Percentiles rank a stretch among this genome's conserved stretches.
Evolutionary conservation across 2,113 vertebrate genomes (phyloP).

Genomic region (Leucopsar rothschildi): DNA sequence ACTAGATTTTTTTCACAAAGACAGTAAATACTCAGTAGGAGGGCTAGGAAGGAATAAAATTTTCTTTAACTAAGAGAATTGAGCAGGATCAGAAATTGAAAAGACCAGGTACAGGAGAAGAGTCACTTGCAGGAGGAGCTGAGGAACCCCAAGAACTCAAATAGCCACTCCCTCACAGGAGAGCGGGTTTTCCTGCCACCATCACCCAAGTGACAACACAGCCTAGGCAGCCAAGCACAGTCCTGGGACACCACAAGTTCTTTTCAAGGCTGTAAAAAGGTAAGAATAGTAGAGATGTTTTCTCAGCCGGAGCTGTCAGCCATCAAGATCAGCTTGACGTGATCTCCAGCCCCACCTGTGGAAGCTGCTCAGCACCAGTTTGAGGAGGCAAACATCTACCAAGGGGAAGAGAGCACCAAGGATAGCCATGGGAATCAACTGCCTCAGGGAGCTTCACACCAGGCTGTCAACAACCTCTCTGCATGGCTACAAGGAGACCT

Average conservation of each 20-base stretch:
- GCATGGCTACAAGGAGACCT: neutral
- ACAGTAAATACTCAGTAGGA: neutral
- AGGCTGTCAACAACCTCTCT: neutral
- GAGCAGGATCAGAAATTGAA: neutral
- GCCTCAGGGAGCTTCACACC: neutral
- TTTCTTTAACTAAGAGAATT: neutral
- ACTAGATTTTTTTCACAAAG: neutral
- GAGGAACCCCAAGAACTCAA: neutral
- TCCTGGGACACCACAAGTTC: neutral
- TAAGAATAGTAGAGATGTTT: neutral
- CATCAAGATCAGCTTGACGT: accelerated
- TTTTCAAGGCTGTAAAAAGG: neutral
- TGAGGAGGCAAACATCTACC: neutral
- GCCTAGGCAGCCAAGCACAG: neutral
- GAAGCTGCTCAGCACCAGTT: neutral
- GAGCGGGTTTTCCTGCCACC: neutral
- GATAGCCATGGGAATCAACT: neutral
- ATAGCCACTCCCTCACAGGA: neutral
- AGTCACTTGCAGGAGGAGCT: neutral
- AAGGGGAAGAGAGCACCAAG: neutral
- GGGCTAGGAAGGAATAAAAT: neutral
- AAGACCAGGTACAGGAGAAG: neutral
- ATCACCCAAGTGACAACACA: neutral
- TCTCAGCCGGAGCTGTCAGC: neutral
- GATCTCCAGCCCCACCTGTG: neutral